These are phyloP conservation scores for Chydorus sphaericus DNA, from an alignment of 2,888 invertebrate genomes.

Conservation along the genomic window DNA sequence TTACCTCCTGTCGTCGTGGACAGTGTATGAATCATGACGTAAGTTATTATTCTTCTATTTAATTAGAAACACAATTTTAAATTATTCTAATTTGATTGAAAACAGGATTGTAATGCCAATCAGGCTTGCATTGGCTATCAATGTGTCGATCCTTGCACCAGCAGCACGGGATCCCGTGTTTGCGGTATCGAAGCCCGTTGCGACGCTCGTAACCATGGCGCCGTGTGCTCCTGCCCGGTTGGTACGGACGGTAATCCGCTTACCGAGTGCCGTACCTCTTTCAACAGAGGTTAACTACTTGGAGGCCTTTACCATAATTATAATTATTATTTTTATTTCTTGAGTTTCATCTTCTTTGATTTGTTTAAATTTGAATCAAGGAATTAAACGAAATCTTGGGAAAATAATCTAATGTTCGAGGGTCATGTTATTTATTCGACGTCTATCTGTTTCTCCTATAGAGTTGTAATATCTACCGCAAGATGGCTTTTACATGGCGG, in stretches of 20 bases:
- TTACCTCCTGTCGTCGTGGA: slow-evolving; percentile 54
- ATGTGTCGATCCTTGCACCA: slow-evolving; percentile 30
- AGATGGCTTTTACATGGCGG: too few relatives aligned
- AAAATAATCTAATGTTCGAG: too few relatives aligned
- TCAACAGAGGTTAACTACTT: background rate
- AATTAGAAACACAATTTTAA: background rate
- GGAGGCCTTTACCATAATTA: too few relatives aligned
- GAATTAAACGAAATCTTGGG: too few relatives aligned
- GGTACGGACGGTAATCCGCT: slow-evolving; percentile 10
- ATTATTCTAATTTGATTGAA: background rate
- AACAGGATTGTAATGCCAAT: slow-evolving; percentile 50
- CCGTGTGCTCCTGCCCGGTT: slow-evolving; percentile 10
- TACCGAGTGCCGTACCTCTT: slow-evolving; percentile 8
- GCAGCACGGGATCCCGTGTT: slow-evolving; percentile 35
- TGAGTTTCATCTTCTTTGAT: too few relatives aligned
- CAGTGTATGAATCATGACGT: slow-evolving; percentile 55
- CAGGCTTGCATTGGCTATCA: slow-evolving; percentile 61
- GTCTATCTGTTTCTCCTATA: too few relatives aligned
- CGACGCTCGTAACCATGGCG: slow-evolving; percentile 17
- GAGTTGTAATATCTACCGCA: too few relatives aligned
- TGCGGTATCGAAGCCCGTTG: slow-evolving; percentile 18
- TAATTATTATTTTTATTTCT: too few relatives aligned
- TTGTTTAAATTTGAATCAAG: too few relatives aligned
- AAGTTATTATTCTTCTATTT: background rate
- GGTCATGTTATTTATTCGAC: too few relatives aligned